Conservation (phyloP, 1,140 invertebrate genomes). For the Carposina sasakii region DNA sequence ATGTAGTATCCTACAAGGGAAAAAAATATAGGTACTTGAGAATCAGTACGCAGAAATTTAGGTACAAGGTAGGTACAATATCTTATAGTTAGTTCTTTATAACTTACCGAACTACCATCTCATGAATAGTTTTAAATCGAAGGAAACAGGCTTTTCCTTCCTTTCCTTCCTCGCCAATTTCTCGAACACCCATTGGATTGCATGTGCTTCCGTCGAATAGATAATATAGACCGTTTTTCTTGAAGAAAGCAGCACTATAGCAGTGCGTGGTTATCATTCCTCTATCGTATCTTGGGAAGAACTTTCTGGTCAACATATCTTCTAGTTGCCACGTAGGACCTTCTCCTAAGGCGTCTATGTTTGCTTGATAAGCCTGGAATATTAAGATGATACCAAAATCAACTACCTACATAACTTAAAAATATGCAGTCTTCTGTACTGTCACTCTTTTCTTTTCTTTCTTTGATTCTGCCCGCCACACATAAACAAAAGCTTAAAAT, state of each 20-base stretch:
- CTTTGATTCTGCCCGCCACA: too few species aligned
- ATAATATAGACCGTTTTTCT: slow-evolving; percentile 67
- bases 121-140: slow-evolving; percentile 57
- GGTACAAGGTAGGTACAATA: too few species aligned
- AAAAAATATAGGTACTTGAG: slow-evolving; percentile 8
- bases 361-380: slow-evolving; percentile 52
- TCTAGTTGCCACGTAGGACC: slow-evolving; percentile 58
- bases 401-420: too few species aligned
- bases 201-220: slow-evolving; percentile 66
- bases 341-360: slow-evolving; percentile 52
- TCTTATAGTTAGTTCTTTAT: slow-evolving; percentile 37
- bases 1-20: slow-evolving; percentile 42
- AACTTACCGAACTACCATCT: too few species aligned
- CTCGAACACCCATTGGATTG: slow-evolving; percentile 65
- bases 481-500: too few species aligned
- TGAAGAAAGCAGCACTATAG: slow-evolving; percentile 68
- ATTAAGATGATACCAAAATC: too few species aligned
- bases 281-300: slow-evolving; percentile 57
- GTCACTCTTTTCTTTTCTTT: too few species aligned
- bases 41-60: too few species aligned
- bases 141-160: slow-evolving; percentile 65
- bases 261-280: slow-evolving; percentile 68
- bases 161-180: slow-evolving; percentile 21
- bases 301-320: slow-evolving; percentile 39
- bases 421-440: too few species aligned